phyloP scores from a whole-genome alignment of 2,113 vertebrate genomes.

The Jaculus jaculus region DNA sequence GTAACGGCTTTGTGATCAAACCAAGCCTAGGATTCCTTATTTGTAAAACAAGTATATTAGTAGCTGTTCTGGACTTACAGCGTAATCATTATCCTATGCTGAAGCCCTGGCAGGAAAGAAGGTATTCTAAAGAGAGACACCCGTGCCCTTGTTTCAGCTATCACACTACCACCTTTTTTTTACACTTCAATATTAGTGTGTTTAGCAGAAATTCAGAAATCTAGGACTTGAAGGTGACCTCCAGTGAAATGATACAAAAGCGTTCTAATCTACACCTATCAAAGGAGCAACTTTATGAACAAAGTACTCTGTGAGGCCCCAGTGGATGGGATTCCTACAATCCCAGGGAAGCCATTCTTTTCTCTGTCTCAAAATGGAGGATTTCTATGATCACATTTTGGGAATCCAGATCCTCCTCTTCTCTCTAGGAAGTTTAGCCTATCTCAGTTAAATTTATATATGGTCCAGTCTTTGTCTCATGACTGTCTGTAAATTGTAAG shows the following conservation, averaged over 20 bases:
- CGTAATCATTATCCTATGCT: not conserved
- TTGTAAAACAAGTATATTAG: conserved; percentile 9
- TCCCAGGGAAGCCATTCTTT: not conserved
- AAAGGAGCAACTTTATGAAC: not conserved
- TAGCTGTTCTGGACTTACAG: not conserved
- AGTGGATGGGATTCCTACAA: not conserved
- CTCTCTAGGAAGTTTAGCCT: not conserved
- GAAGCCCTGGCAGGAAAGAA: not conserved
- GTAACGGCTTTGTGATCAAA: not conserved
- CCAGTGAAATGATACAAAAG: not conserved
- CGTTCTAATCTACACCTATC: too few relatives aligned
- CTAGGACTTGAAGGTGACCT: not conserved
- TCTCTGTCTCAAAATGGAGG: not conserved
- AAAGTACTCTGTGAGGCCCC: not conserved
- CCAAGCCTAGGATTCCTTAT: conserved; percentile 42
- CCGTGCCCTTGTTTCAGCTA: not conserved
- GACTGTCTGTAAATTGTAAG: not conserved
- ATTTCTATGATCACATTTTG: not conserved
- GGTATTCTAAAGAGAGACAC: not conserved
- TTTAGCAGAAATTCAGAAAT: not conserved
- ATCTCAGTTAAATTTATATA: too few relatives aligned
- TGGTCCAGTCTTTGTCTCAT: not conserved
- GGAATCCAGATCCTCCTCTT: not conserved
- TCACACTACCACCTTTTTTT: not conserved
- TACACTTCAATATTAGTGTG: not conserved